These are phyloP conservation scores for Anas flavirostris DNA, from an alignment of 2,797 vertebrate genomes.

Conservation along the genomic window DNA sequence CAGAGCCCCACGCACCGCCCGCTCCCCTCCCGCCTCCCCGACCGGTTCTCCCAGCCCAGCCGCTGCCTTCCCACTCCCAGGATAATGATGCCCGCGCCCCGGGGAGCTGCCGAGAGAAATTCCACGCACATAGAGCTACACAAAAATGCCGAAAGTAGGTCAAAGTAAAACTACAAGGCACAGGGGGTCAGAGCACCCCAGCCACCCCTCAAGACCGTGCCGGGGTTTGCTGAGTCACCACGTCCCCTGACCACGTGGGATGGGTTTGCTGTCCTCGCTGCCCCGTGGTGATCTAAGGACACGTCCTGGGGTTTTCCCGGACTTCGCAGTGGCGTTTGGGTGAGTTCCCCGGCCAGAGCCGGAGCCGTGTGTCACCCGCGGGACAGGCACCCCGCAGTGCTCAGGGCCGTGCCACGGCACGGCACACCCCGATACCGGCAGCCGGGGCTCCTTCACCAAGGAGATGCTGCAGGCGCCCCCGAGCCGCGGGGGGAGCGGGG, in stretches of 20 bases:
- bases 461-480: background rate
- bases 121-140: background rate
- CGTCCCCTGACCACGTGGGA: fast-evolving
- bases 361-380: background rate
- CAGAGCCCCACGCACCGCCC: background rate
- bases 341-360: background rate
- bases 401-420: background rate
- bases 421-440: background rate
- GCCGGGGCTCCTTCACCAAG: background rate
- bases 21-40: constrained; percentile 10
- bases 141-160: constrained; percentile 8
- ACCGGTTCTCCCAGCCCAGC: constrained; percentile 71
- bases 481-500: background rate
- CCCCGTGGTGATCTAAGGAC: background rate
- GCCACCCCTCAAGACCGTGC: background rate
- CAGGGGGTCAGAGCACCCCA: background rate
- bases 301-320: background rate
- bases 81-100: constrained; percentile 41
- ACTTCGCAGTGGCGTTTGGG: background rate
- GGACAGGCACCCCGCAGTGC: background rate
- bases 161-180: background rate
- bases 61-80: constrained; percentile 53
- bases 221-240: background rate
- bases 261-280: background rate
- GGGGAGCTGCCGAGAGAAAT: background rate